Percentiles rank a stretch among this genome's conserved stretches.
Conservation (phyloP, 2,797 vertebrate species). For the Microctenopoma lineatum region DNA sequence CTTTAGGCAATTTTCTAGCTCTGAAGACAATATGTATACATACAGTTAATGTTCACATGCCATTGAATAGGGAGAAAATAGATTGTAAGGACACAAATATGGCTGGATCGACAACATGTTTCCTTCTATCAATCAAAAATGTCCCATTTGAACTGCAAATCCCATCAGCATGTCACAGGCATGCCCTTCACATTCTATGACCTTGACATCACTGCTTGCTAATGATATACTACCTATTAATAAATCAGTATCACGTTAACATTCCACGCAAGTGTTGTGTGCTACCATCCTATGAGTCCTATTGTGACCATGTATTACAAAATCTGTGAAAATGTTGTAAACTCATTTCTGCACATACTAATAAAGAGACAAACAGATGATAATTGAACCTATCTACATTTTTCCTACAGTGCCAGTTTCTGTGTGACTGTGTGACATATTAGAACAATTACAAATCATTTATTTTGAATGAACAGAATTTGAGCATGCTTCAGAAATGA, state of each 20-base stretch:
- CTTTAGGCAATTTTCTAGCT: not conserved
- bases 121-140: constrained; percentile 41
- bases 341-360: constrained; percentile 8
- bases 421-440: constrained; percentile 23
- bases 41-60: constrained; percentile 59
- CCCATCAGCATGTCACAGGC: constrained; percentile 14
- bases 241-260: constrained; percentile 31
- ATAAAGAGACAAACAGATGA: constrained; percentile 17
- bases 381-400: constrained; percentile 7
- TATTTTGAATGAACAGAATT: constrained; percentile 24
- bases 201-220: constrained; percentile 44
- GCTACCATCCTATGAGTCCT: not conserved
- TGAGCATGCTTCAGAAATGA: constrained; percentile 34
- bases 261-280: constrained; percentile 14
- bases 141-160: constrained; percentile 49
- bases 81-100: constrained; percentile 38
- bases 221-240: constrained; percentile 27
- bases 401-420: constrained; percentile 21
- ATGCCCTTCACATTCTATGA: constrained; percentile 28
- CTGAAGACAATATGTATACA: constrained; percentile 33
- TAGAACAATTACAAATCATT: constrained; percentile 24
- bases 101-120: constrained; percentile 41
- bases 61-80: constrained; percentile 51
- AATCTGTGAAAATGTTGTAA: constrained; percentile 42
- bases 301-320: constrained; percentile 12